phyloP scores from a whole-genome alignment of 2,113 vertebrate species.

The Serilophus lunatus region DNA sequence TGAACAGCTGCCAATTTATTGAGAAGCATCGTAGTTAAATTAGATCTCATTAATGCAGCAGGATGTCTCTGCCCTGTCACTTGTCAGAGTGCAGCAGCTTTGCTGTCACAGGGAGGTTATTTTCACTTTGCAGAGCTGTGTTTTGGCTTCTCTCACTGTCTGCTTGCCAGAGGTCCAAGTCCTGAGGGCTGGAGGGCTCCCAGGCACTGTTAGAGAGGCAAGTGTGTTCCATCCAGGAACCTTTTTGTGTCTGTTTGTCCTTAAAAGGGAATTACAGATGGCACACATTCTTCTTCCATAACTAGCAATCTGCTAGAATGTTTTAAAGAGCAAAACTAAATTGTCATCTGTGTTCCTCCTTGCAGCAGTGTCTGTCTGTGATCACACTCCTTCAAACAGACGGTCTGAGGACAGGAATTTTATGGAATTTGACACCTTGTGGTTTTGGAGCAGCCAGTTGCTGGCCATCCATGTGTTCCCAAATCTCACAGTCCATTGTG shows the following conservation, averaged over 20 bases:
- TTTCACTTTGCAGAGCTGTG: background rate
- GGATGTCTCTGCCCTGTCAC: background rate
- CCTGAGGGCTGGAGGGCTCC: background rate
- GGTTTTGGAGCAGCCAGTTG: background rate
- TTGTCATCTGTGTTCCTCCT: background rate
- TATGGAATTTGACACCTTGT: background rate
- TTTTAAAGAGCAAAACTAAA: background rate
- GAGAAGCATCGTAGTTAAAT: background rate
- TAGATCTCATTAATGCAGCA: background rate
- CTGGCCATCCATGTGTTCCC: background rate
- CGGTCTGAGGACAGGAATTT: background rate
- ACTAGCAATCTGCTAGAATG: background rate
- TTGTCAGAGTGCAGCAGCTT: background rate
- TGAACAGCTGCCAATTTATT: slow-evolving; percentile 7
- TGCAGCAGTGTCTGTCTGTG: background rate
- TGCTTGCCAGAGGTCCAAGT: background rate
- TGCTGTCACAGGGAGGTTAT: background rate
- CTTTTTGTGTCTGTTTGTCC: slow-evolving; percentile 33
- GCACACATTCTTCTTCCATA: slow-evolving; percentile 51
- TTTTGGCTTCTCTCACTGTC: background rate
- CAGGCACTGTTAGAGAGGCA: background rate
- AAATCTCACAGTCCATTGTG: background rate
- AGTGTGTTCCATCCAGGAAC: background rate
- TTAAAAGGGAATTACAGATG: slow-evolving; percentile 40
- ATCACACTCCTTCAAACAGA: background rate